Conservation (phyloP, 2,888 invertebrate species). For the Muscina levida region DNA sequence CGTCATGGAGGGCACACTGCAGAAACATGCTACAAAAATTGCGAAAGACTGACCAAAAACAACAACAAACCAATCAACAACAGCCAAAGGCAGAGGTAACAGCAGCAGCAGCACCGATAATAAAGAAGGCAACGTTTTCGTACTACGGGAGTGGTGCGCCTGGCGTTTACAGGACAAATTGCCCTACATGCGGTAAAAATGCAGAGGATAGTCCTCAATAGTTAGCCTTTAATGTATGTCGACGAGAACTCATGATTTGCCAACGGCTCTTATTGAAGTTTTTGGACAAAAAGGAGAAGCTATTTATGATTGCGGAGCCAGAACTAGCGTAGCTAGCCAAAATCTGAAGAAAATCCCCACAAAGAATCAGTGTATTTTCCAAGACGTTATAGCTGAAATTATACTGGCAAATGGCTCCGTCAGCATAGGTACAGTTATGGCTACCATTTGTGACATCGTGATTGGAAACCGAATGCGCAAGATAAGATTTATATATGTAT, state of each 20-base stretch:
- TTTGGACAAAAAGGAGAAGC: constrained; percentile 37
- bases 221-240: constrained; percentile 25
- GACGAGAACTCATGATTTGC: not conserved
- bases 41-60: too few relatives aligned
- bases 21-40: too few relatives aligned
- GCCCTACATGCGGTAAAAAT: constrained; percentile 14
- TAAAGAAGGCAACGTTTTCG: not conserved
- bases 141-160: not conserved
- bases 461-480: not conserved
- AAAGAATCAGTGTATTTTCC: constrained; percentile 44
- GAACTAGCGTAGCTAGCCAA: constrained; percentile 40
- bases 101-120: too few relatives aligned
- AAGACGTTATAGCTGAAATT: constrained; percentile 36
- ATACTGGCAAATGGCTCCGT: constrained; percentile 56
- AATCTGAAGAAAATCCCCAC: constrained; percentile 32
- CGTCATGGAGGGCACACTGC: too few relatives aligned
- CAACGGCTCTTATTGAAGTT: not conserved
- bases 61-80: too few relatives aligned
- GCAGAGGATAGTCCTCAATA: too few relatives aligned
- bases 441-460: constrained; percentile 17
- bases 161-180: not conserved
- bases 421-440: constrained; percentile 7
- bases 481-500: not conserved
- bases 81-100: too few relatives aligned
- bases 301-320: constrained; percentile 49